Percentiles rank a stretch among this genome's conserved stretches.
Evolutionary conservation across 2,113 vertebrate genomes (phyloP).

Genomic region (Megaleporinus macrocephalus): DNA sequence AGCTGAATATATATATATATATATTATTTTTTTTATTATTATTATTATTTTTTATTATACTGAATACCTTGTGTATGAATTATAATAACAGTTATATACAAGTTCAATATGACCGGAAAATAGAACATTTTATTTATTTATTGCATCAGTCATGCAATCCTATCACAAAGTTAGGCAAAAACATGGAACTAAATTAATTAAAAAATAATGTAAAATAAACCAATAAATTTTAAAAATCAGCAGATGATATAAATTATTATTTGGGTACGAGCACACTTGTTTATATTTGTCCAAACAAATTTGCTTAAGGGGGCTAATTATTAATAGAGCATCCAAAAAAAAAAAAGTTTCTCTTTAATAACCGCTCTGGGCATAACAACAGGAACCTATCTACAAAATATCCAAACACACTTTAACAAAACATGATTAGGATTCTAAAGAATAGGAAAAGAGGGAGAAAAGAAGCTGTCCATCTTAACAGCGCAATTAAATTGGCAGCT

Average conservation of each 20-base stretch:
- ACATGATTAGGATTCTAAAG: constrained; percentile 53
- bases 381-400: constrained; percentile 22
- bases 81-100: no score
- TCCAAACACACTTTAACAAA: not conserved
- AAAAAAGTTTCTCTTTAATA: not conserved
- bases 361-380: constrained; percentile 17
- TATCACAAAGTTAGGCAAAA: not conserved
- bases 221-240: not conserved
- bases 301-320: constrained; percentile 2
- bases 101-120: no score
- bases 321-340: constrained; percentile 21
- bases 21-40: no score
- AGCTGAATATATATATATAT: no score
- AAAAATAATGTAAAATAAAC: not conserved
- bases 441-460: constrained; percentile 34
- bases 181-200: not conserved
- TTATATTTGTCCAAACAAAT: not conserved
- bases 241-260: not conserved
- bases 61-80: no score
- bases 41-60: no score
- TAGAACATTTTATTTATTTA: no score
- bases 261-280: not conserved
- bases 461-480: constrained; percentile 54
- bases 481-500: constrained; percentile 58
- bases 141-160: not conserved